These are phyloP conservation scores for Podarcis lilfordi DNA, from an alignment of 2,797 vertebrate species.

Conservation along the genomic window DNA sequence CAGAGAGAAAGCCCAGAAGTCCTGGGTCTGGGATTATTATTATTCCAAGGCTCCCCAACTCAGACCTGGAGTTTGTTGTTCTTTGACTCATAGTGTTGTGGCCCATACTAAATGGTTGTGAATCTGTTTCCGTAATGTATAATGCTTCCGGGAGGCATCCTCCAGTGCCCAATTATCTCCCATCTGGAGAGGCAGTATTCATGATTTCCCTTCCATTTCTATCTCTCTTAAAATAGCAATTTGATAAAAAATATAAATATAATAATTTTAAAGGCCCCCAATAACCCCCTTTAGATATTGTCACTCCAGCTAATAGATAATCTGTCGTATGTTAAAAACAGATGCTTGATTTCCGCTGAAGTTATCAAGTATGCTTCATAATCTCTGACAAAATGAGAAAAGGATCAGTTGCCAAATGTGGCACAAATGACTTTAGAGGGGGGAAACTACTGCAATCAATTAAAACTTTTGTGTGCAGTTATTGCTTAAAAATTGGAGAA, in stretches of 20 bases:
- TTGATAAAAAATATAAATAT: slow-evolving; percentile 25
- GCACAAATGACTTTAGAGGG: background rate
- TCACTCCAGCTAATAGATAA: slow-evolving; percentile 21
- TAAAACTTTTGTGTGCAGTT: background rate
- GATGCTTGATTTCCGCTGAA: background rate
- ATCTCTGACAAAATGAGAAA: background rate
- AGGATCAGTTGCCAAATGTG: background rate
- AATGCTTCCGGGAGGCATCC: slow-evolving; percentile 17
- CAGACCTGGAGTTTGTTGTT: background rate
- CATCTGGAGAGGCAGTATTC: slow-evolving; percentile 22
- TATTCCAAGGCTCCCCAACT: background rate
- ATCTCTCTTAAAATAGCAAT: background rate
- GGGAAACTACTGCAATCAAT: background rate
- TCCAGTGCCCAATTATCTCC: slow-evolving; percentile 29
- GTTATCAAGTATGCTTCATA: background rate
- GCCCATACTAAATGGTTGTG: slow-evolving; percentile 4
- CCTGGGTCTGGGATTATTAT: background rate
- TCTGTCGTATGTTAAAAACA: background rate
- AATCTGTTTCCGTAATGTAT: slow-evolving; percentile 36
- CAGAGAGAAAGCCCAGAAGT: slow-evolving; percentile 7
- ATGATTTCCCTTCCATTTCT: slow-evolving; percentile 22
- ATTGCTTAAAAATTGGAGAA: background rate
- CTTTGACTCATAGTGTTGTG: slow-evolving; percentile 16
- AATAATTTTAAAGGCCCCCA: background rate
- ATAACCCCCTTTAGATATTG: background rate